A percentile compares a stretch with the other conserved stretches of the same genome.
phyloP scores from a whole-genome alignment of 2,888 invertebrate genomes.

The Axea sp. region DNA sequence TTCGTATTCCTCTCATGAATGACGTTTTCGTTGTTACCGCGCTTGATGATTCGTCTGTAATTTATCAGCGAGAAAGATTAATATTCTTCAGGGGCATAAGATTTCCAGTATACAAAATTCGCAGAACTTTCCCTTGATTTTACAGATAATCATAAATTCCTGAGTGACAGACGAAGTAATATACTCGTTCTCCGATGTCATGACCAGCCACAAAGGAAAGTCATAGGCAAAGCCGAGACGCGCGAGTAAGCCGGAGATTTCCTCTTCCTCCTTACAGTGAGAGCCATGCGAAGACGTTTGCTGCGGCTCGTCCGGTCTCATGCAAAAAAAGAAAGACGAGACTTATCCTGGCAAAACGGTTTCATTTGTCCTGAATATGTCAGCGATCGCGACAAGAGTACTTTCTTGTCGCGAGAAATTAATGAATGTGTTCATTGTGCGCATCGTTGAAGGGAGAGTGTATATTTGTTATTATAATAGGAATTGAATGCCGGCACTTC shows the following conservation, averaged over 20 bases:
- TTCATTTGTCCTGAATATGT: constrained; percentile 61
- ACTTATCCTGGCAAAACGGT: constrained; percentile 60
- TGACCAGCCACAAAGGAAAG: constrained; percentile 57
- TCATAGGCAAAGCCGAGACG: constrained; percentile 30
- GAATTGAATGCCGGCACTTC: constrained; percentile 1
- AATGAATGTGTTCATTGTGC: constrained; percentile 56
- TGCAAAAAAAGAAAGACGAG: constrained; percentile 49
- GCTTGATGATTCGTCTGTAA: too few relatives aligned
- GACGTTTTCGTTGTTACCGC: too few relatives aligned
- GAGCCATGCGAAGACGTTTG: constrained; percentile 37
- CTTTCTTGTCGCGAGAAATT: constrained; percentile 60
- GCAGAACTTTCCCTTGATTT: constrained; percentile 43
- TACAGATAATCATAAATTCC: constrained; percentile 36
- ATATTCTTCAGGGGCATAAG: too few relatives aligned
- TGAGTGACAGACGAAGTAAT: constrained; percentile 39
- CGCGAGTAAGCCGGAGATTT: constrained; percentile 15
- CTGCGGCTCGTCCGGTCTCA: constrained; percentile 26
- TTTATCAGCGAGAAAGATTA: too few relatives aligned
- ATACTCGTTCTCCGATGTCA: constrained; percentile 57
- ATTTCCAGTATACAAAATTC: too few relatives aligned
- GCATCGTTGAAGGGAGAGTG: constrained; percentile 26
- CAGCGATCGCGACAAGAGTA: constrained; percentile 46
- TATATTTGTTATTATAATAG: constrained; percentile 41
- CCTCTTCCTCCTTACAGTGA: constrained; percentile 47
- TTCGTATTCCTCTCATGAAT: too few relatives aligned